A percentile compares a stretch with the other conserved stretches of the same genome.
Conservation (phyloP, 2,797 vertebrate genomes). For the Peromyscus aztecus region DNA sequence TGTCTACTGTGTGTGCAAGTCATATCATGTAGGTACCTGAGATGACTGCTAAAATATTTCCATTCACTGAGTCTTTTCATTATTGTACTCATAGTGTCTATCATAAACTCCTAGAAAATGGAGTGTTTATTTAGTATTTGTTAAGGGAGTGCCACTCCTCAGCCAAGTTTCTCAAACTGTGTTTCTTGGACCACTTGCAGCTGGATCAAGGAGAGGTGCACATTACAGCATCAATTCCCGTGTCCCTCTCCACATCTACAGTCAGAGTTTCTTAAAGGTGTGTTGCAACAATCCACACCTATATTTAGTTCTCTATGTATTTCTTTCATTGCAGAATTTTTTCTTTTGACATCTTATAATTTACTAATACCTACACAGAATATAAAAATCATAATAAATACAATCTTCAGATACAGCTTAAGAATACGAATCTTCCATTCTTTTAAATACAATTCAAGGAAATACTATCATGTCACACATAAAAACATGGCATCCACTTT, state of each 20-base stretch:
- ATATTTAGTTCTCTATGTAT: not conserved
- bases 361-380: not conserved
- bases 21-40: slow-evolving; percentile 2
- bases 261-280: slow-evolving; percentile 51
- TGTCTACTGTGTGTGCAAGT: not conserved
- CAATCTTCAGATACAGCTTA: not conserved
- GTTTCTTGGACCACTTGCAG: not conserved
- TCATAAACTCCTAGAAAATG: slow-evolving; percentile 6
- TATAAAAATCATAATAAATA: not conserved
- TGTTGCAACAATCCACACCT: slow-evolving; percentile 13
- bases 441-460: not conserved
- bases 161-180: slow-evolving; percentile 41
- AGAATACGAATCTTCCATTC: not conserved
- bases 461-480: not conserved
- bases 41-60: slow-evolving; percentile 60
- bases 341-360: not conserved
- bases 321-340: slow-evolving; percentile 48
- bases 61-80: slow-evolving; percentile 12
- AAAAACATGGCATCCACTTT: not conserved
- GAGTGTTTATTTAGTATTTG: slow-evolving; percentile 33
- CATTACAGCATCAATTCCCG: slow-evolving; percentile 11
- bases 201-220: not conserved
- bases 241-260: not conserved
- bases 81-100: slow-evolving; percentile 32
- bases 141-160: slow-evolving; percentile 37